These are phyloP conservation scores for Drosophila quadrilineata DNA, from an alignment of 1,140 invertebrate species.

Conservation along the genomic window DNA sequence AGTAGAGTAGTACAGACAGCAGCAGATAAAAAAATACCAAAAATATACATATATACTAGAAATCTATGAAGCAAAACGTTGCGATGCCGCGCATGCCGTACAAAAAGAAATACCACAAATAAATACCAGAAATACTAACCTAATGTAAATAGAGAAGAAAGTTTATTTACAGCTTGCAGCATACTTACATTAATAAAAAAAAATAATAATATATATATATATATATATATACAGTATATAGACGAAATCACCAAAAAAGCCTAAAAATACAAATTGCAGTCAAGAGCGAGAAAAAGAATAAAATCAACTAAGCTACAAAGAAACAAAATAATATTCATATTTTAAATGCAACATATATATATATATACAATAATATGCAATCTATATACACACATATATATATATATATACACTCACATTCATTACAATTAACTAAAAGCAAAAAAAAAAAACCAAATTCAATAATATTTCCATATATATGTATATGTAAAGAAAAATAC, in stretches of 20 bases:
- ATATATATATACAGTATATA: too few relatives aligned
- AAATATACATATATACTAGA: constrained; percentile 5
- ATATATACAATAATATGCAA: constrained; percentile 38
- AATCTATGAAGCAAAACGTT: constrained; percentile 15
- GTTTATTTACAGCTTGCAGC: constrained; percentile 71
- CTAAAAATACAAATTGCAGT: constrained; percentile 60
- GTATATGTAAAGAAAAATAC: constrained; percentile 4
- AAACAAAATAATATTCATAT: constrained; percentile 59
- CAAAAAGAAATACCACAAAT: constrained; percentile 27
- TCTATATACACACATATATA: constrained; percentile 54
- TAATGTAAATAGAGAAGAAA: constrained; percentile 36
- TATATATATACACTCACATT: background rate
- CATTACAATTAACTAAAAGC: constrained; percentile 8
- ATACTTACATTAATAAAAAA: too few relatives aligned
- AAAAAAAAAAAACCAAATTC: too few relatives aligned
- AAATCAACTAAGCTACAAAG: too few relatives aligned
- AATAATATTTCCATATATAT: too few relatives aligned
- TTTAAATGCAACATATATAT: constrained; percentile 63
- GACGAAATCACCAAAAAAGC: constrained; percentile 74
- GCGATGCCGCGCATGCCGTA: constrained; percentile 49
- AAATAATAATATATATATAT: too few relatives aligned
- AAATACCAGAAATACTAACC: constrained; percentile 20
- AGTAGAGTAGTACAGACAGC: constrained; percentile 7
- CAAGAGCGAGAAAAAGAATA: constrained; percentile 11
- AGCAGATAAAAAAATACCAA: constrained; percentile 6